Evolutionary conservation across 2,888 invertebrate species (phyloP), one percentile per base, ranked within the genome.

Genomic region (Apodemia duryi): DNA sequence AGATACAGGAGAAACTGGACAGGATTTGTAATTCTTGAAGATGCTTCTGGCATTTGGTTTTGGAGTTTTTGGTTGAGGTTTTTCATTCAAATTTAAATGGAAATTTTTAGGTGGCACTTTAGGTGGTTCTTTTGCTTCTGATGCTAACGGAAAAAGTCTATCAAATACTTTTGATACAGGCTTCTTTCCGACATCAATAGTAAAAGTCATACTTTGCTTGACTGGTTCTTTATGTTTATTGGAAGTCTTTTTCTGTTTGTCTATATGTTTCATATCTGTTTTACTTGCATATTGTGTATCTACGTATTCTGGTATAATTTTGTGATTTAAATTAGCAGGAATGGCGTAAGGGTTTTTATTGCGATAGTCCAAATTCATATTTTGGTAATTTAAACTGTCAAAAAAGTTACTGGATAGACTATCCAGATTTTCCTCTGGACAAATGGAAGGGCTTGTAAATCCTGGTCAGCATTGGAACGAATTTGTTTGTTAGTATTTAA

Each of bases 1-100:
- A 64, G 95, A 96, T 0, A 96, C 96, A 0, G 97, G 97, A 0
- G 96, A 96, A 0, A 96, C 96, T 0, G 96, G 96, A 72, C 97
- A 94, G 5, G 96, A 96, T 75, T 96, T 96, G 71, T 95, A 94
- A 73, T 94, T 94, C 72, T 94, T 94, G 62, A 94, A 88, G 65
- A 94, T 94, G 73, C 94, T 94, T 13, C 92, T 80, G 10, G 86
- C 79, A 43, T 84, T 88, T 0, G 89, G 82, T 71, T 91, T 91
- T 0, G 81, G 75, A 0, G 79, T 73, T 72, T 85, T 86, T 0
- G 78, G 77, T 66, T 83, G 83, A 1, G 83, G 83, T 73, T 91
- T 90, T 2, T 88, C 86, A 6, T 74, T 85, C 2, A 92, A 73
- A 71, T 86, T 87, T 43, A 92, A 76, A 64, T 87, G 83, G 65